Evolutionary conservation across 2,113 vertebrate species (phyloP), one percentile per base, ranked within the genome.

Genomic region (Pogonocichla stellata): DNA sequence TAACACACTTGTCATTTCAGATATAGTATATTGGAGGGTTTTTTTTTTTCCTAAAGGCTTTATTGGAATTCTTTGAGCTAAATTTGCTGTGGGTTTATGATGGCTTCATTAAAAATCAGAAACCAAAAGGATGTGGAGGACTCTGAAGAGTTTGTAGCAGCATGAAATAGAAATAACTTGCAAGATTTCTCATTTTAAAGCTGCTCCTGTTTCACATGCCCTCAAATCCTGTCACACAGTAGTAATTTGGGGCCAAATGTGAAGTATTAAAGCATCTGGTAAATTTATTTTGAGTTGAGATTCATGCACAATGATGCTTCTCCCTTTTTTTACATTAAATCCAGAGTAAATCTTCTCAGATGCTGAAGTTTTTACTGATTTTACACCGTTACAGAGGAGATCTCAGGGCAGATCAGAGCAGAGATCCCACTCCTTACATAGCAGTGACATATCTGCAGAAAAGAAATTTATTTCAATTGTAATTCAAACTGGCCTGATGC

Each of bases 21-120:
- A 86, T 92, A 77, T 6, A 58, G 24, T 25, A 54, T 50, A 22
- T 24, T 72, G 10, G 70, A 67, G 19, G 6, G 0, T 2, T 29
- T 38, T 2, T 16, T 62, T 80, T 66, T 62, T 69, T 78, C 7
- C 36, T 72, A 47, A 82, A 61, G n/a, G 25, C 38, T 91, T 90
- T 93, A 73, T 54, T 95, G 83, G 79, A 96, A 96, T 95, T 96
- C 80, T 67, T 95, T 50, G 57, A 64, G 62, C 57, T 87, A 69
- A 61, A 80, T 77, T 93, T 34, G 77, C 88, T 90, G 70, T 28
- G 87, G 67, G 50, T 80, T 88, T 84, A 36, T 57, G 79, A 92
- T 2, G 24, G 84, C 61, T 92, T 95, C 93, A 65, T 95, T 93
- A 94, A 95, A 92, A 94, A 92, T 75, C 73, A 82, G 83, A 93